Evolutionary conservation across 2,797 vertebrate genomes (phyloP), one percentile per base, ranked within the genome.

Genomic region (Halcyon badia): DNA sequence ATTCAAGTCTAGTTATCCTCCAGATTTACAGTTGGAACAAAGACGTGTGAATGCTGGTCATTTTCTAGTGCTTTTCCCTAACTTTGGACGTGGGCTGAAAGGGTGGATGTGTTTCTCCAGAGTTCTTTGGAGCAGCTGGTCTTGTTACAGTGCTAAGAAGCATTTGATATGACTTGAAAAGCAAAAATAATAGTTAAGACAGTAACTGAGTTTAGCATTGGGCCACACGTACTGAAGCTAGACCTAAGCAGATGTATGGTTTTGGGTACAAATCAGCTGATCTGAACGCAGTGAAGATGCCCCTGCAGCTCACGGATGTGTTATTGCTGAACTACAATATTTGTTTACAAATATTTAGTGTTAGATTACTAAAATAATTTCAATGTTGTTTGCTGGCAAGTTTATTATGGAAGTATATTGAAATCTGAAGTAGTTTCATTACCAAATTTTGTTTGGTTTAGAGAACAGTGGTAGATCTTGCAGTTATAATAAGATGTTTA

Each of bases 21-120:
- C 49, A 77, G 72, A 88, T 81, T 88, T 96, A 76, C 66, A 73
- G 83, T 82, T 69, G 52, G 65, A 77, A 86, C 85, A 87, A 83
- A 79, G 90, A 18, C 26, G 5, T 52, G 48, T 76, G 61, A 92
- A 70, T 75, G 76, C 62, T 87, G 66, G 25, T 78, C 49, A 8
- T 90, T 95, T 94, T 82, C 72, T 26, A 30, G 16, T 86, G 89
- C 54, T 44, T 79, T 71, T 88, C 21, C 25, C 30, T n/a, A 11
- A 35, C 42, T 77, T 56, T 42, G 62, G 65, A 51, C 3, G 2
- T 21, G 37, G 71, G 25, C 58, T 94, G 66, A 69, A 79, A 73
- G 49, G 66, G 26, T 78, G 31, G 28, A 14, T 52, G 13, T 56
- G 20, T 48, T 87, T 77, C 35, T 80, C 22, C 51, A 42, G 39